Evolutionary conservation across 2,113 vertebrate genomes (phyloP).

Genomic region (Myrmecobius fasciatus): DNA sequence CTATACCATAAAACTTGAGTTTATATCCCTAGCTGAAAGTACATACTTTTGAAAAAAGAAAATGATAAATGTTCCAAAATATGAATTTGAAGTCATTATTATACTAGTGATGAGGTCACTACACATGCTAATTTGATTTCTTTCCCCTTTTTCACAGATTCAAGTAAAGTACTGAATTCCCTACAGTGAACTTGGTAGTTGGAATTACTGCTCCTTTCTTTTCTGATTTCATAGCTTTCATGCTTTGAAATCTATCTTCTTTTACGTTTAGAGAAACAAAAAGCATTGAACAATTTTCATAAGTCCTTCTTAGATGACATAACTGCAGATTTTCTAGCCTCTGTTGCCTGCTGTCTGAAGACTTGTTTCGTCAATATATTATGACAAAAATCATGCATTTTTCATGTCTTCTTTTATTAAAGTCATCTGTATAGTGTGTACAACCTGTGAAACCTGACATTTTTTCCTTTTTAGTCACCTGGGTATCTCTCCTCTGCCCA

Average conservation of each 20-base stretch:
- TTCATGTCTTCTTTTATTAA: constrained; percentile 56
- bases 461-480: constrained; percentile 51
- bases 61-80: constrained; percentile 29
- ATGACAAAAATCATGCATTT: constrained; percentile 32
- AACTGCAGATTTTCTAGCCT: background rate
- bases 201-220: constrained; percentile 17
- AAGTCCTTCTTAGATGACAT: constrained; percentile 35
- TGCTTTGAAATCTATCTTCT: constrained; percentile 56
- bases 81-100: constrained; percentile 38
- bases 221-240: constrained; percentile 26
- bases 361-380: constrained; percentile 37
- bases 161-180: constrained; percentile 28
- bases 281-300: constrained; percentile 27
- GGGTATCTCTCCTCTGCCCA: constrained; percentile 61
- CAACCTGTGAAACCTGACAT: constrained; percentile 29
- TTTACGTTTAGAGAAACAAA: constrained; percentile 45
- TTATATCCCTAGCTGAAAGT: constrained; percentile 18
- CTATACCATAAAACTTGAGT: constrained; percentile 18
- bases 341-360: constrained; percentile 27
- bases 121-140: background rate
- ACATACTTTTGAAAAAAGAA: background rate
- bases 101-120: background rate
- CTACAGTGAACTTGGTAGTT: background rate
- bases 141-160: constrained; percentile 13
- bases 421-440: constrained; percentile 47